Conservation (phyloP, 1,140 invertebrate genomes). For the Elysia chlorotica region DNA sequence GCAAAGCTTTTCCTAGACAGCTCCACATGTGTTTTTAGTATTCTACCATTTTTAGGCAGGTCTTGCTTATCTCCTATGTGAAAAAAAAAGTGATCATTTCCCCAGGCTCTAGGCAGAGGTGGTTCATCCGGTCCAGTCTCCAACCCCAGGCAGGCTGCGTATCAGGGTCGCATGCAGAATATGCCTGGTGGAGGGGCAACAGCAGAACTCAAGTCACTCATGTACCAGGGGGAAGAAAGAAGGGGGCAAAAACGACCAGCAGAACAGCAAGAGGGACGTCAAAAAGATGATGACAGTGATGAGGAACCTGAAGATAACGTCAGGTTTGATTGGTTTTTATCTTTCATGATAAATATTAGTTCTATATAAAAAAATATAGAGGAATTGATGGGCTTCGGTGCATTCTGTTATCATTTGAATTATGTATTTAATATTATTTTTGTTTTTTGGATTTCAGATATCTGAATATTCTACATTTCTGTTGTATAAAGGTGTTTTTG, state of each 20-base stretch:
- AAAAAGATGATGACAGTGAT: slow-evolving; percentile 65
- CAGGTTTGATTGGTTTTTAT: slow-evolving; percentile 49
- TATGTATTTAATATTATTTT: not conserved
- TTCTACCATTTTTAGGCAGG: too few relatives aligned
- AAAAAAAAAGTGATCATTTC: too few relatives aligned
- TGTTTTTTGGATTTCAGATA: not conserved
- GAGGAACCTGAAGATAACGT: slow-evolving; percentile 90
- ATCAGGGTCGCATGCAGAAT: slow-evolving; percentile 54
- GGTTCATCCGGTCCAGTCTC: not conserved
- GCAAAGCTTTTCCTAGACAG: too few relatives aligned
- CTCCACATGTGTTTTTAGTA: too few relatives aligned
- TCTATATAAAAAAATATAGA: too few relatives aligned
- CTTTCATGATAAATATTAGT: too few relatives aligned
- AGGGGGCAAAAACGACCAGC: slow-evolving; percentile 68
- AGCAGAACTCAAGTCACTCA: slow-evolving; percentile 38
- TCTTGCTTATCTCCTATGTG: too few relatives aligned
- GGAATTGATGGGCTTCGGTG: too few relatives aligned
- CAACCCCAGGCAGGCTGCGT: slow-evolving; percentile 58
- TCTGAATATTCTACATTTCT: not conserved
- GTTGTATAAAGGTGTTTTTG: not conserved
- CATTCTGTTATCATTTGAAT: not conserved
- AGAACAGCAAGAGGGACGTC: slow-evolving; percentile 26
- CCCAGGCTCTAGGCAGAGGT: slow-evolving; percentile 17
- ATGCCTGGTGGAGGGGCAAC: slow-evolving; percentile 38
- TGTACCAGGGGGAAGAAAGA: slow-evolving; percentile 43